phyloP scores from a whole-genome alignment of 1,140 invertebrate species.

The Zaprionus inermis region DNA sequence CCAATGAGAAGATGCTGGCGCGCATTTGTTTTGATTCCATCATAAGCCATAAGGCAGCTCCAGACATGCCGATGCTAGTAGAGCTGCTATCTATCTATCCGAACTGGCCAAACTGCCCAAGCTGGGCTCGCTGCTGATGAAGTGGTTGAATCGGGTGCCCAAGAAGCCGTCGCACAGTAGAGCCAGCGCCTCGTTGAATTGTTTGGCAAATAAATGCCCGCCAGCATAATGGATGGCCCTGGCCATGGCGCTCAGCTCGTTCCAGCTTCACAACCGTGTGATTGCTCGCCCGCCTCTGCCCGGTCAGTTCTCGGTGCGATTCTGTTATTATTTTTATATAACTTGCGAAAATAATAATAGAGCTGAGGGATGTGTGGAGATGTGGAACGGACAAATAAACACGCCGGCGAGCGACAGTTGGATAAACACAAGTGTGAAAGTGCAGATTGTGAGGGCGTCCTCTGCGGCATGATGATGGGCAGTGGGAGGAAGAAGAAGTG shows the following conservation, averaged over 20 bases:
- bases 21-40: constrained; percentile 82
- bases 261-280: neutral
- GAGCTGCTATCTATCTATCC: neutral
- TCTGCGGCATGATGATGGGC: constrained; percentile 32
- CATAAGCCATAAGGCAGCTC: constrained; percentile 79
- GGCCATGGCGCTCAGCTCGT: constrained; percentile 21
- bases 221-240: constrained; percentile 68
- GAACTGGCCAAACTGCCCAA: neutral
- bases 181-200: constrained; percentile 58
- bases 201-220: constrained; percentile 82
- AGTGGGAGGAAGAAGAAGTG: neutral
- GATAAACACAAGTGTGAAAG: constrained; percentile 81
- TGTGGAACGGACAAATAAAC: constrained; percentile 49
- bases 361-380: constrained; percentile 15
- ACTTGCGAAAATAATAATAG: constrained; percentile 82
- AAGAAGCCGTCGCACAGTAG: constrained; percentile 47
- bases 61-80: constrained; percentile 44
- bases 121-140: constrained; percentile 61
- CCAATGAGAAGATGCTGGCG: constrained; percentile 39
- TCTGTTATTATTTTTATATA: constrained; percentile 80
- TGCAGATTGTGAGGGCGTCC: constrained; percentile 71
- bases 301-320: constrained; percentile 13
- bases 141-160: constrained; percentile 70
- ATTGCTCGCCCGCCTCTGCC: constrained; percentile 26
- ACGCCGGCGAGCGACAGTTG: constrained; percentile 67